A percentile compares a stretch with the other conserved stretches of the same genome.
These are phyloP conservation scores for Malacoraja senta DNA, from an alignment of 2,797 vertebrate genomes.

Conservation along the genomic window DNA sequence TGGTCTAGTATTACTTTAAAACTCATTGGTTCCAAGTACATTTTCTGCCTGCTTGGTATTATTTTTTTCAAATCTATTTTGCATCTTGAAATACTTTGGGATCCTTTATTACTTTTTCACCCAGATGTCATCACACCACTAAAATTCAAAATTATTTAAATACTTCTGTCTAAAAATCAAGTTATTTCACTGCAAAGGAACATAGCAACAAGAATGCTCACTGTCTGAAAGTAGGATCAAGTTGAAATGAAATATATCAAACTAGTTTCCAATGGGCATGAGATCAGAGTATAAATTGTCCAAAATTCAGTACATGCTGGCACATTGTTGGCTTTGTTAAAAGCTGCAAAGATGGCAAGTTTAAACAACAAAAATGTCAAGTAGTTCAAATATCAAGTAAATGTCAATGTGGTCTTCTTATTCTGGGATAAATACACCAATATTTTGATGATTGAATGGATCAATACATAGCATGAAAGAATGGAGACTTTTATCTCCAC, in stretches of 20 bases:
- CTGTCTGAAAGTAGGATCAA: not conserved
- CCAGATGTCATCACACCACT: not conserved
- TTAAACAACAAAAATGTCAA: not conserved
- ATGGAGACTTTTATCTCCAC: not conserved
- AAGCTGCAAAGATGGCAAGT: not conserved
- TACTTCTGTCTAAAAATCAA: not conserved
- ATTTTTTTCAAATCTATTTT: not conserved
- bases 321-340: not conserved
- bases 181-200: not conserved
- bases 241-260: conserved; percentile 20
- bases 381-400: no score
- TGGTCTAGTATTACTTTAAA: not conserved
- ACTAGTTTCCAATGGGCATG: not conserved
- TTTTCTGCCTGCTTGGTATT: not conserved
- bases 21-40: not conserved
- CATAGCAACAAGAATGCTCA: not conserved
- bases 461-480: not conserved
- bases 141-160: conserved; percentile 12
- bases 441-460: not conserved
- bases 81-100: not conserved
- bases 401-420: not conserved
- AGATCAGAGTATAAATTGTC: not conserved
- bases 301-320: not conserved
- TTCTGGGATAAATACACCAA: not conserved
- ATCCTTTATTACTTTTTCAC: not conserved